These are phyloP conservation scores for Calyptomena viridis DNA, from an alignment of 2,113 vertebrate genomes.

Conservation along the genomic window DNA sequence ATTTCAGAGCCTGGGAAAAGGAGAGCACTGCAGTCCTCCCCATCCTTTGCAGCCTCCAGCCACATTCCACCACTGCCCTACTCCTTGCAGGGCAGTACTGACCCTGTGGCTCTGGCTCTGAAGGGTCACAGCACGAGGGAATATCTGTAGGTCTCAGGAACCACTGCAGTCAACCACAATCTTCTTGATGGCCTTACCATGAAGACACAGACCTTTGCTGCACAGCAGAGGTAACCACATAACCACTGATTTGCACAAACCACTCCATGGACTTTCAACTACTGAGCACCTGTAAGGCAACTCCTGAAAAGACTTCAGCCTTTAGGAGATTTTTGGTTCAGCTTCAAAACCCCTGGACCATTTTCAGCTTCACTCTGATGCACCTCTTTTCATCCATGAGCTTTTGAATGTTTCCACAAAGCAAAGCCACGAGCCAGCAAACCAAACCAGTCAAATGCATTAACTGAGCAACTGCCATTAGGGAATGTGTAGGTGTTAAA, in stretches of 20 bases:
- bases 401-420: background rate
- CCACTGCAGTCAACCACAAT: background rate
- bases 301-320: background rate
- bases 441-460: background rate
- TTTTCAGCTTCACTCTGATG: background rate
- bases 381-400: background rate
- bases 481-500: background rate
- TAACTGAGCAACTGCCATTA: background rate
- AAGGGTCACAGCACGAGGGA: background rate
- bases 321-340: background rate
- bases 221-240: background rate
- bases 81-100: background rate
- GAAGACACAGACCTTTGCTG: background rate
- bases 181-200: background rate
- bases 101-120: background rate
- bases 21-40: background rate
- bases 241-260: background rate
- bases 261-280: no score
- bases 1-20: background rate
- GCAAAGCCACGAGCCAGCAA: background rate
- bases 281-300: no score
- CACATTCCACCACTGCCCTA: background rate
- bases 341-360: background rate
- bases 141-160: background rate
- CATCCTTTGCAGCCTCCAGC: fast-evolving